Evolutionary conservation across 1,140 invertebrate genomes (phyloP).

Genomic region (Nasonia giraulti): DNA sequence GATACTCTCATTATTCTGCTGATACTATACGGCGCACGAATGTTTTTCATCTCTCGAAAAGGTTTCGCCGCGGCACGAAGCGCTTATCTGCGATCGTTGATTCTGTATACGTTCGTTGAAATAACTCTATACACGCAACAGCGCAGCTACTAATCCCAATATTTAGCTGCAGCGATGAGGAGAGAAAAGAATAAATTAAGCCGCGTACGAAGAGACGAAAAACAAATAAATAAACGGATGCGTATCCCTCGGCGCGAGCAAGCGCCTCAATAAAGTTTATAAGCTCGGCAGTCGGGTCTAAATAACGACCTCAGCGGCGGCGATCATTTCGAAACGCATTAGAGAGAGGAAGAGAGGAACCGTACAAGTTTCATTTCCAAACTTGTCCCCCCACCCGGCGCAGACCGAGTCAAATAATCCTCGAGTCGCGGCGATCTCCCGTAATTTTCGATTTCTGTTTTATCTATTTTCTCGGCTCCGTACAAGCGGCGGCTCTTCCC

Average conservation of each 20-base stretch:
- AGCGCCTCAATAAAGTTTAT: conserved; percentile 40
- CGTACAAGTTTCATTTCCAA: conserved; percentile 34
- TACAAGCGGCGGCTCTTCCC: conserved; percentile 52
- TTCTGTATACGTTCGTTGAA: neutral
- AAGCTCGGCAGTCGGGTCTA: neutral
- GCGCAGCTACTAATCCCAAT: neutral
- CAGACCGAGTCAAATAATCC: neutral
- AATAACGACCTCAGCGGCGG: conserved; percentile 10
- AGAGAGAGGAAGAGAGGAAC: neutral
- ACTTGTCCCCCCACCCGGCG: neutral
- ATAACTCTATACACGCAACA: no score
- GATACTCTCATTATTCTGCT: no score
- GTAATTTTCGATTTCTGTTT: conserved; percentile 36
- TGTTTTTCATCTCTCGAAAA: no score
- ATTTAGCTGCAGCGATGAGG: neutral
- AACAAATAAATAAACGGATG: conserved; percentile 19
- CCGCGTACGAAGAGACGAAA: neutral
- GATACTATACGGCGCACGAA: no score
- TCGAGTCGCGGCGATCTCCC: neutral
- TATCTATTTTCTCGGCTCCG: conserved; percentile 28
- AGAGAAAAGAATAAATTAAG: conserved; percentile 11
- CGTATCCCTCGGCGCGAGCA: no score
- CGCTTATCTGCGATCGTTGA: conserved; percentile 59
- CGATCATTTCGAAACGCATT: conserved; percentile 36
- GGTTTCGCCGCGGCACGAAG: conserved; percentile 55